Conservation (phyloP, 2,113 vertebrate species). For the Elaphurus davidianus region DNA sequence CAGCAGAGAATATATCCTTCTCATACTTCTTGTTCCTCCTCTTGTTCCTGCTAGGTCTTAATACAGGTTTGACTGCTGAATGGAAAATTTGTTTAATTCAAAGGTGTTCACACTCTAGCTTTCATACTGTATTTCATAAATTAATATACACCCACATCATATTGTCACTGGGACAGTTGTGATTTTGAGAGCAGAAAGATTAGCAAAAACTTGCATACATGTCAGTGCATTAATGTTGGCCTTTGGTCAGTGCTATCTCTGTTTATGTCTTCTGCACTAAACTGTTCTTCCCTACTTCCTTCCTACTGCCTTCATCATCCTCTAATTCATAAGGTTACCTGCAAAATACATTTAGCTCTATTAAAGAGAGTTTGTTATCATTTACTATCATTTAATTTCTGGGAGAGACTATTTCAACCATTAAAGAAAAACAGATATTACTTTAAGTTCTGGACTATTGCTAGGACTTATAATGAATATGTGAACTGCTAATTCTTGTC, state of each 20-base stretch:
- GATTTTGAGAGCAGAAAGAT: background rate
- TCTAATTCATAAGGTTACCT: background rate
- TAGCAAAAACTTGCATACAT: background rate
- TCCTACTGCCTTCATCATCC: background rate
- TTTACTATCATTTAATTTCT: background rate
- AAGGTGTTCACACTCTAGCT: background rate
- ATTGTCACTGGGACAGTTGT: background rate
- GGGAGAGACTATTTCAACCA: background rate
- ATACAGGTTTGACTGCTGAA: background rate
- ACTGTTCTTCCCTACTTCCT: background rate
- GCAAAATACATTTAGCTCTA: background rate
- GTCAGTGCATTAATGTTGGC: background rate
- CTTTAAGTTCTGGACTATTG: background rate
- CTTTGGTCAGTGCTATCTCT: background rate
- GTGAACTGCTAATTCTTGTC: background rate
- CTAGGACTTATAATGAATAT: background rate
- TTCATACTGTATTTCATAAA: background rate
- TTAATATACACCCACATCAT: background rate
- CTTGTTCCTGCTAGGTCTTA: background rate
- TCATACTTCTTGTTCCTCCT: background rate
- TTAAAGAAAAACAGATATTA: conserved; percentile 4
- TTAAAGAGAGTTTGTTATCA: background rate
- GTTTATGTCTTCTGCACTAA: background rate
- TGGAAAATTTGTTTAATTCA: background rate
- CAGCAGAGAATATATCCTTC: background rate